Base-by-base conservation (phyloP, 2,113 vertebrate genomes). In the Anarhynchus alexandrinus region DNA sequence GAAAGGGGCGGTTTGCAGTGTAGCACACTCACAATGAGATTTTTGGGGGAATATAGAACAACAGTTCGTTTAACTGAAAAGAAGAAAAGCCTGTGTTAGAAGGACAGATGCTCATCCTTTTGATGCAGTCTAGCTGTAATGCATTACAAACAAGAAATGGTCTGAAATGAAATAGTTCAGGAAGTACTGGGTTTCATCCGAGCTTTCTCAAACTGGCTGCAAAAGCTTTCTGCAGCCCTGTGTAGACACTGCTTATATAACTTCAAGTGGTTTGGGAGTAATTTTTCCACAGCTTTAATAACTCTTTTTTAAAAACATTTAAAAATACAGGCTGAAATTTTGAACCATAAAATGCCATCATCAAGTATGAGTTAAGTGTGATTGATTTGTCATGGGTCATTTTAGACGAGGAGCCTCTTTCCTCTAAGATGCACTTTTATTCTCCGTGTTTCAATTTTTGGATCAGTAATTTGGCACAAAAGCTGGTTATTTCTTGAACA, bases 51-150 rank as follows among this genome's bases (percentile, higher is more conserved):
- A 45, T 40, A 40, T 1, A 29, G 54, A 54, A 32, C 52, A 84
- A 32, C 6, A 23, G 11, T 55, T 89, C 5, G 6, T 71, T 77
- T 58, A 93, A 43, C n/a, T 49, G 26, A 66, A 29, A 69, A 77
- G 23, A 80, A 34, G 10, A 42, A 38, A 65, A n/a, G 17, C 23
- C 26, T 42, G 9, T 47, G 23, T 67, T 61, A 67, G 27, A 67
- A 34, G 19, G 1, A 16, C 4, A 22, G 9, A 13, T 1, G 0
- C 54, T n/a, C 3, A 7, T 45, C 22, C 7, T 42, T 84, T 77
- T 78, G 12, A 13, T 57, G 38, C 54, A 49, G 18, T n/a, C 23
- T 74, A 34, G 36, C 26, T 65, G 32, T 36, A 69, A 73, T 55
- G 20, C 8, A 47, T 6, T 47, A 14, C 20, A 69, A 59, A 22